phyloP scores from a whole-genome alignment of 53 echinoderm and acorn worm species.

The Crossaster papposus region DNA sequence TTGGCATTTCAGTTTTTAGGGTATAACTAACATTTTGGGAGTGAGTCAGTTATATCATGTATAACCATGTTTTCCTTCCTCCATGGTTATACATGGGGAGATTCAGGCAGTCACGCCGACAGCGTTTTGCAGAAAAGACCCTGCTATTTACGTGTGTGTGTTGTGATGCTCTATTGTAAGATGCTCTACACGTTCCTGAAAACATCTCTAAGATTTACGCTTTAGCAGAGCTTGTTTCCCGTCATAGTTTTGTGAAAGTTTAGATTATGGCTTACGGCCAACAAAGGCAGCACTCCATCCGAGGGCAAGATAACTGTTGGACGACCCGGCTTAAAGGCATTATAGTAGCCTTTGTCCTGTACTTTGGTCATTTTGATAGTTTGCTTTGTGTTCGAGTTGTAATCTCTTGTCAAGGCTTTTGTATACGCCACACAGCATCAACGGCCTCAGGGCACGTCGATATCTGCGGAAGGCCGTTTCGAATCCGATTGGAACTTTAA shows the following conservation, averaged over 20 bases:
- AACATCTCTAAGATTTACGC: constrained; percentile 39
- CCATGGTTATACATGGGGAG: too few species aligned
- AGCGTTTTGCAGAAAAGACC: neutral
- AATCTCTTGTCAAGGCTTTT: constrained; percentile 54
- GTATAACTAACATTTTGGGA: too few species aligned
- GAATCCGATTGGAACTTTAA: constrained; percentile 39
- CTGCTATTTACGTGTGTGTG: neutral
- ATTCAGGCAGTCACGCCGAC: too few species aligned
- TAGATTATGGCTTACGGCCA: constrained; percentile 17
- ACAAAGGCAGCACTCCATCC: constrained; percentile 17
- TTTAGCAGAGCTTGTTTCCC: constrained; percentile 24
- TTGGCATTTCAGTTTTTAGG: too few species aligned
- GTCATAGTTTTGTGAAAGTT: constrained; percentile 3
- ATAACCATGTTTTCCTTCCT: too few species aligned
- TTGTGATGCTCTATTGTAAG: constrained; percentile 22
- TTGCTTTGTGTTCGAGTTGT: constrained; percentile 6
- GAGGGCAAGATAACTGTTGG: constrained; percentile 27
- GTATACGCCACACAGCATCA: neutral
- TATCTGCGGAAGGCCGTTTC: neutral
- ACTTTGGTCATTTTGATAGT: constrained; percentile 40
- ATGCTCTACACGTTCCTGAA: neutral
- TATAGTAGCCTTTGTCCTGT: neutral
- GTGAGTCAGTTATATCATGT: too few species aligned
- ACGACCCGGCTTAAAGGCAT: neutral
- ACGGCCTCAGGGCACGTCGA: neutral